Conservation (phyloP, 1,140 invertebrate genomes). For the Musca vetustissima region DNA sequence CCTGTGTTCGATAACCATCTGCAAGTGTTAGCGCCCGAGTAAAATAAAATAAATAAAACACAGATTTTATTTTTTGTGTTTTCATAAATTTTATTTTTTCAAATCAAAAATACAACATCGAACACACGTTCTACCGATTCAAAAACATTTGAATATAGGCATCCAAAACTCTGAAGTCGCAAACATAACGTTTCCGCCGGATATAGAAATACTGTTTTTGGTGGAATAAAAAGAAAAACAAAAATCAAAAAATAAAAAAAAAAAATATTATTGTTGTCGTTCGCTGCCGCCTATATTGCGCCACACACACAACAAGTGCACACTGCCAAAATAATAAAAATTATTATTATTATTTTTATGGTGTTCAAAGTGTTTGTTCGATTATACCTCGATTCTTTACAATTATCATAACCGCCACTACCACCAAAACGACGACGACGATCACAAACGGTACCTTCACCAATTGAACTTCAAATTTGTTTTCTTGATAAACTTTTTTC, state of each 20-base stretch:
- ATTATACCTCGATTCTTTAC: too few relatives aligned
- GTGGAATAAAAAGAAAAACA: conserved; percentile 7
- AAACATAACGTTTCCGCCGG: conserved; percentile 21
- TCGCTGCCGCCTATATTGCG: too few relatives aligned
- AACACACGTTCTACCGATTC: neutral
- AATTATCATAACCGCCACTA: too few relatives aligned
- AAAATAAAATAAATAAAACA: neutral
- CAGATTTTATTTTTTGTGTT: neutral
- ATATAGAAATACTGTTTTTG: conserved; percentile 19
- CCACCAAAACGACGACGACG: too few relatives aligned
- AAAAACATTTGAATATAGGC: too few relatives aligned
- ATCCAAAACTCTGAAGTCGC: neutral
- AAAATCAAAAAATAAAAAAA: neutral
- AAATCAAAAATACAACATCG: neutral
- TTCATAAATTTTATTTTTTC: neutral
- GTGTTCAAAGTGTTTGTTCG: conserved; percentile 1
- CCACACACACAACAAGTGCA: conserved; percentile 14
- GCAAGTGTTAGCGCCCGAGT: neutral
- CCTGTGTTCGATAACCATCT: too few relatives aligned
- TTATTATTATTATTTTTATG: conserved; percentile 10
- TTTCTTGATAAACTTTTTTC: too few relatives aligned
- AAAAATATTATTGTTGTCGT: too few relatives aligned
- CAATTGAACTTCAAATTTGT: too few relatives aligned
- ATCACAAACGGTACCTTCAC: too few relatives aligned
- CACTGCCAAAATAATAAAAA: conserved; percentile 21